A percentile compares a stretch with the other conserved stretches of the same genome.
Conservation (phyloP, 92 coral and sea anemone genomes). For the Paramuricea clavata region DNA sequence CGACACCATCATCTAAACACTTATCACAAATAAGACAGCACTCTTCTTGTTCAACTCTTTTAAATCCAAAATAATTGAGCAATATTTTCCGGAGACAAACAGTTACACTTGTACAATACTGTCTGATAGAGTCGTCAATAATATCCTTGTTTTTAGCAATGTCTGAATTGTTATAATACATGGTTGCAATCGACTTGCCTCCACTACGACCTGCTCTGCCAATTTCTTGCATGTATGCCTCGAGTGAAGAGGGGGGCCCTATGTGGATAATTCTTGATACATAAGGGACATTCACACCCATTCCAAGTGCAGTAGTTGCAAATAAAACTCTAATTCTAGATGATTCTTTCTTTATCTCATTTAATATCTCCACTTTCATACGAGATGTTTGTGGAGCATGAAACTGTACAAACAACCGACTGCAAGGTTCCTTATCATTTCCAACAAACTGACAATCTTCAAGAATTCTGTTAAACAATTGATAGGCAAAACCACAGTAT, state of each 20-base stretch:
- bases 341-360: constrained; percentile 15
- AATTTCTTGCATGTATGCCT: constrained; percentile 33
- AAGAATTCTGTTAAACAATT: constrained; percentile 19
- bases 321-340: constrained; percentile 27
- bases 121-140: constrained; percentile 31
- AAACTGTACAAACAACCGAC: constrained; percentile 34
- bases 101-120: constrained; percentile 6
- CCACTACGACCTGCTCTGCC: constrained; percentile 36
- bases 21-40: constrained; percentile 2
- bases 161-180: constrained; percentile 38
- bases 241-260: constrained; percentile 21
- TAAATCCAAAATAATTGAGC: constrained; percentile 14
- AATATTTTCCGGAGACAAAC: constrained; percentile 12
- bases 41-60: not conserved
- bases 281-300: constrained; percentile 38
- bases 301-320: constrained; percentile 38
- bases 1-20: not conserved
- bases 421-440: constrained; percentile 10
- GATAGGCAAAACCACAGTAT: constrained; percentile 51
- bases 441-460: constrained; percentile 27
- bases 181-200: not conserved
- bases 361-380: constrained; percentile 17
- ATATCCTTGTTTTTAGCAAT: constrained; percentile 27
- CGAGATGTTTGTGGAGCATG: constrained; percentile 27
- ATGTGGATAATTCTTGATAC: constrained; percentile 35